Evolutionary conservation across 1,140 invertebrate genomes (phyloP).

Genomic region (Danaus plexippus): DNA sequence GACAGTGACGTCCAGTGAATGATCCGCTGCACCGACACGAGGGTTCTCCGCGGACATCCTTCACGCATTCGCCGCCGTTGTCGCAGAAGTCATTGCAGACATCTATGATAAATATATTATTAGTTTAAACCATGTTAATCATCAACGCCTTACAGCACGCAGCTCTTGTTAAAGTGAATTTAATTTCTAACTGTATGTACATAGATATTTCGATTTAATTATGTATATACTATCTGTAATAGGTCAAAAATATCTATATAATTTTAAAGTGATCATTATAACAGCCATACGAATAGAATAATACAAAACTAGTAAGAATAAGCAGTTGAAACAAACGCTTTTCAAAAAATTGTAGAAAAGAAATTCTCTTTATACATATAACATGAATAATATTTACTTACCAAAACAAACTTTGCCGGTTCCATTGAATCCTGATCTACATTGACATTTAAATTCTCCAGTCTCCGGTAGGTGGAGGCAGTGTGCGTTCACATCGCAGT

Average conservation of each 20-base stretch:
- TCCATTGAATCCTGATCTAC: constrained; percentile 94
- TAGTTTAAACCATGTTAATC: no score
- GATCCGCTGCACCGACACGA: constrained; percentile 91
- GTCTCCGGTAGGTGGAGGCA: constrained; percentile 89
- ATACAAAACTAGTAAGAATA: no score
- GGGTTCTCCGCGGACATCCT: constrained; percentile 86
- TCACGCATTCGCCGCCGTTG: constrained; percentile 93
- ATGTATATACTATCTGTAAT: no score
- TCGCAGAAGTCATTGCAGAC: constrained; percentile 91
- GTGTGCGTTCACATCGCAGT: constrained; percentile 91
- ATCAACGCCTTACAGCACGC: no score
- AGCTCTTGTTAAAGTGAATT: no score
- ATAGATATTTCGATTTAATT: no score
- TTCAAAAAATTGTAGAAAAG: no score
- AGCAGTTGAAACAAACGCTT: no score
- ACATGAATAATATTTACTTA: constrained; percentile 39
- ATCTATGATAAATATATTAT: constrained; percentile 68
- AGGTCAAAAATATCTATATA: no score
- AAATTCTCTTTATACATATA: not conserved
- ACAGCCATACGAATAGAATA: no score
- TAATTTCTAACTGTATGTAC: no score
- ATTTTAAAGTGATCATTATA: no score
- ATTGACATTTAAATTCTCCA: constrained; percentile 92
- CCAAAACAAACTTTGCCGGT: constrained; percentile 84
- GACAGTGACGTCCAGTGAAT: constrained; percentile 92